Percentiles rank a stretch among this genome's conserved stretches.
Conservation (phyloP, 2,797 vertebrate genomes). For the Silurus lanzhouensis region DNA sequence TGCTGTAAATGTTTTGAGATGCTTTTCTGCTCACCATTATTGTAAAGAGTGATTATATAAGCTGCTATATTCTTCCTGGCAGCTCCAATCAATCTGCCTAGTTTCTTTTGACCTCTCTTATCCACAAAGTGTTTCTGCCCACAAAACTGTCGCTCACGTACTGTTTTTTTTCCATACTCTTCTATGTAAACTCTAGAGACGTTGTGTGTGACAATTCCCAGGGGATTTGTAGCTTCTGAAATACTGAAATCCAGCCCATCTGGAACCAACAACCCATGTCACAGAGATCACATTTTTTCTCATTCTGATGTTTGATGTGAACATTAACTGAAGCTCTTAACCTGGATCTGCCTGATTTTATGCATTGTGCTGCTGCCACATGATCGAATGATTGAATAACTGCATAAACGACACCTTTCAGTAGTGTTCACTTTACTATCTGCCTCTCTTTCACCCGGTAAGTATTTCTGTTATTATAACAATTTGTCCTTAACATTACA, state of each 20-base stretch:
- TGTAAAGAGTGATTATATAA: neutral
- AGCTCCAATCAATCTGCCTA: neutral
- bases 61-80: neutral
- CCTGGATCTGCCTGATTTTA: neutral
- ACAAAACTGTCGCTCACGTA: neutral
- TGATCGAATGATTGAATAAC: neutral
- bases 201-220: neutral
- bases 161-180: neutral
- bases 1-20: neutral
- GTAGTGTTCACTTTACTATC: neutral
- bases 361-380: neutral
- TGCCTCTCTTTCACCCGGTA: neutral
- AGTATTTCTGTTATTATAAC: constrained; percentile 26
- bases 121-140: neutral
- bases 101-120: neutral
- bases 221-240: neutral
- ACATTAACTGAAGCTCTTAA: neutral
- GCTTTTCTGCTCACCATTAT: neutral
- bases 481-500: constrained; percentile 33
- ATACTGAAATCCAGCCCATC: neutral
- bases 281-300: neutral
- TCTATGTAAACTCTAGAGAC: neutral
- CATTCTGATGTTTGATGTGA: neutral
- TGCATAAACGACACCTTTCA: neutral
- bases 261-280: neutral